phyloP scores from a whole-genome alignment of 2,797 vertebrate genomes.

The Micrastur ruficollis region DNA sequence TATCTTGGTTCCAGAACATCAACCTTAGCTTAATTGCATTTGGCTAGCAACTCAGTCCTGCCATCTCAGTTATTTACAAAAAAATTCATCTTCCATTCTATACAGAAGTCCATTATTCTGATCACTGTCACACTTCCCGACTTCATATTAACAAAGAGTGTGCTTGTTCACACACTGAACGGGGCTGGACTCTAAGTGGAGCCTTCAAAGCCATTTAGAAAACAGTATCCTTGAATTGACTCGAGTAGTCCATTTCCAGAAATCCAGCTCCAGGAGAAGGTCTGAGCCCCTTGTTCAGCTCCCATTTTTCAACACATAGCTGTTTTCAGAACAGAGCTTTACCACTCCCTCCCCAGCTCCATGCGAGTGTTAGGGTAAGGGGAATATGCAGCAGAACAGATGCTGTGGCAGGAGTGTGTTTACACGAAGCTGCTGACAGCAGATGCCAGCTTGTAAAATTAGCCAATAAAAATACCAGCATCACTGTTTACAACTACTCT shows the following conservation, averaged over 20 bases:
- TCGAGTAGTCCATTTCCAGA: neutral
- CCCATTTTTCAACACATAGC: constrained; percentile 28
- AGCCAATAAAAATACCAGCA: constrained; percentile 63
- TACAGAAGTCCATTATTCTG: neutral
- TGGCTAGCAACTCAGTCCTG: neutral
- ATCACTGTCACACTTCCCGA: neutral
- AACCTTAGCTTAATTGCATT: neutral
- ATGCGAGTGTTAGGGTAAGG: constrained; percentile 27
- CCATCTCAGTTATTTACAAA: neutral
- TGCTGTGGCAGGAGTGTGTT: constrained; percentile 68
- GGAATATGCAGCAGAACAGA: constrained; percentile 67
- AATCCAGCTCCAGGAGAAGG: neutral
- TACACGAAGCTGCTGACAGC: constrained; percentile 67
- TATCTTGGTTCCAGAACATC: neutral
- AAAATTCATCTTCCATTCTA: neutral
- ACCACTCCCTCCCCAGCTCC: constrained; percentile 48
- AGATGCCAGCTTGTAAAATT: constrained; percentile 67
- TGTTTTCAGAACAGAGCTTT: constrained; percentile 34
- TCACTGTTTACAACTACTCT: constrained; percentile 49
- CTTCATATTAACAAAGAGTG: neutral
- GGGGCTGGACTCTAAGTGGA: neutral
- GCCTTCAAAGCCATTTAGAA: neutral
- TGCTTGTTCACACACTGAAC: neutral
- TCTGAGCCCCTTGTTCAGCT: neutral
- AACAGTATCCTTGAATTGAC: neutral